Evolutionary conservation across 2,113 vertebrate genomes (phyloP).

Genomic region (Parotia lawesii): DNA sequence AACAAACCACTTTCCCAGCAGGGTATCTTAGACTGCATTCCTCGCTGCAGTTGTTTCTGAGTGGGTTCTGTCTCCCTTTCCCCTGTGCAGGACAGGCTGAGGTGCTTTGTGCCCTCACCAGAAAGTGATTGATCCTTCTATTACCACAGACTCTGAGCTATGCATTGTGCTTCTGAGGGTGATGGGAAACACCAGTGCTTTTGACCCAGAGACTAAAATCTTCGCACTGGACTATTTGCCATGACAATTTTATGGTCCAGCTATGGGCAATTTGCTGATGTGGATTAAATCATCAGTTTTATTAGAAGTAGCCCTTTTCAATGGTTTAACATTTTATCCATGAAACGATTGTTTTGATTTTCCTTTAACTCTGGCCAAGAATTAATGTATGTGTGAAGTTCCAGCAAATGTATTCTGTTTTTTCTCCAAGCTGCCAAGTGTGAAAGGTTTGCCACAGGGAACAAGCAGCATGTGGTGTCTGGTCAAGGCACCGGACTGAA

Average conservation of each 20-base stretch:
- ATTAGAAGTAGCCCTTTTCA: background rate
- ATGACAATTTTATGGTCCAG: background rate
- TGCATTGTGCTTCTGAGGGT: background rate
- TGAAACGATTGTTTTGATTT: background rate
- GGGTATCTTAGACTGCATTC: background rate
- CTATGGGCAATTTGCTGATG: background rate
- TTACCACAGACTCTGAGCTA: background rate
- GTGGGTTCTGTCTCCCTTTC: background rate
- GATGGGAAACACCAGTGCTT: background rate
- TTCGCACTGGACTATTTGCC: background rate
- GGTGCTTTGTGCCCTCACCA: background rate
- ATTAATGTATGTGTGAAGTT: background rate
- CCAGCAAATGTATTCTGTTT: background rate
- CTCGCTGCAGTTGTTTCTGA: background rate
- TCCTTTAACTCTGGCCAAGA: background rate
- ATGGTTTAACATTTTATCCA: background rate
- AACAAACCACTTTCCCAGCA: slow-evolving; percentile 7
- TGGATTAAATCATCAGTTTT: background rate
- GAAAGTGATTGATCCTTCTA: background rate
- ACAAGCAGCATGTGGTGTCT: background rate
- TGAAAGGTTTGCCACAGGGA: slow-evolving; percentile 12
- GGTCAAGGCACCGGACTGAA: background rate
- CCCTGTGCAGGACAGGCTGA: background rate
- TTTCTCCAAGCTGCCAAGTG: background rate
- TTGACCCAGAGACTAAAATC: background rate